A percentile compares a stretch with the other conserved stretches of the same genome.
These are phyloP conservation scores for Potamarius usumacintae DNA, from an alignment of 2,113 vertebrate species.

Conservation along the genomic window DNA sequence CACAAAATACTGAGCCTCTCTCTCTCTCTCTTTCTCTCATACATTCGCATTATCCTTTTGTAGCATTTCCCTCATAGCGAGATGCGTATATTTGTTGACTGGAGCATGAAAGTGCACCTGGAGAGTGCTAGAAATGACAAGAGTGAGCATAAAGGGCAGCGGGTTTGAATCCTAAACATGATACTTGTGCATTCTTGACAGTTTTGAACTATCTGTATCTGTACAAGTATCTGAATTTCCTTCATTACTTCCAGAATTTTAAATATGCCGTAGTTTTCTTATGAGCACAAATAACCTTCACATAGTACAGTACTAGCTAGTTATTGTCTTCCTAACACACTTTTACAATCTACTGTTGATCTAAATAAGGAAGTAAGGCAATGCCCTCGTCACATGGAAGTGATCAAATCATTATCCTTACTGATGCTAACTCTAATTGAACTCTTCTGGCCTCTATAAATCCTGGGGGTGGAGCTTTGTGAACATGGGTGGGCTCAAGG, in stretches of 20 bases:
- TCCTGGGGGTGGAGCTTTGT: background rate
- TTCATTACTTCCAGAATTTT: background rate
- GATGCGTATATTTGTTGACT: background rate
- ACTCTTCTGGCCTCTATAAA: background rate
- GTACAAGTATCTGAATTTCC: background rate
- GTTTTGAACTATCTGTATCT: background rate
- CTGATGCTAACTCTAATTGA: background rate
- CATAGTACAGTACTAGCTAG: too few relatives aligned
- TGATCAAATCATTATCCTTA: background rate
- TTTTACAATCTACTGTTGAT: too few relatives aligned
- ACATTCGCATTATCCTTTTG: background rate
- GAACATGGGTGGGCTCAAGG: too few relatives aligned
- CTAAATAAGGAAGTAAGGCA: background rate
- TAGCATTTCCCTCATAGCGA: slow-evolving; percentile 16
- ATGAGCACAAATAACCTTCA: background rate
- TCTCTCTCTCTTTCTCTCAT: background rate
- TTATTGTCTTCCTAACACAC: too few relatives aligned
- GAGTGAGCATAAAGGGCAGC: background rate
- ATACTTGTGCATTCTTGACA: too few relatives aligned
- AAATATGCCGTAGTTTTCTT: background rate
- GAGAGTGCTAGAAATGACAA: background rate
- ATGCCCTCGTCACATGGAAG: background rate
- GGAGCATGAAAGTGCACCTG: slow-evolving; percentile 6
- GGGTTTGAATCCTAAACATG: background rate
- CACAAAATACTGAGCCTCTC: background rate